Conservation (phyloP, 2,113 vertebrate genomes). For the Nibea albiflora region DNA sequence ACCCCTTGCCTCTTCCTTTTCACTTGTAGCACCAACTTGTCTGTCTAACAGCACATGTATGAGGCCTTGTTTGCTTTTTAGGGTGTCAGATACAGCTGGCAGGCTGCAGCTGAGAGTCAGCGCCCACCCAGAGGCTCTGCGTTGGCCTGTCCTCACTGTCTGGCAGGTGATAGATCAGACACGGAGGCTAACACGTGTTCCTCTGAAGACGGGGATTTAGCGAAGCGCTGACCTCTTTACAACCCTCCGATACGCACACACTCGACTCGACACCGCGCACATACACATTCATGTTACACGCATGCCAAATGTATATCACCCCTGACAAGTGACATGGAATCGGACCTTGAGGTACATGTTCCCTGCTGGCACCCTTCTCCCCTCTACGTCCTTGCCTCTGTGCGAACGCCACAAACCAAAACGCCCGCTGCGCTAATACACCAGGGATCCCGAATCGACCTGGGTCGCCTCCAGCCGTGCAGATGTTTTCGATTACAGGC, state of each 20-base stretch:
- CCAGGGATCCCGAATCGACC: constrained; percentile 48
- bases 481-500: constrained; percentile 64
- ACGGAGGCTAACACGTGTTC: constrained; percentile 75
- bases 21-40: constrained; percentile 33
- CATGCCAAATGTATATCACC: constrained; percentile 60
- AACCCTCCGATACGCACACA: constrained; percentile 45
- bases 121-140: constrained; percentile 70
- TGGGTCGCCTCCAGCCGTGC: constrained; percentile 42
- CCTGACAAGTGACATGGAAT: constrained; percentile 55
- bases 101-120: constrained; percentile 58
- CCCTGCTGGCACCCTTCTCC: constrained; percentile 7
- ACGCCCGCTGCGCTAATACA: constrained; percentile 1
- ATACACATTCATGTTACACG: constrained; percentile 49
- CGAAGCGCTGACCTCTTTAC: constrained; percentile 67
- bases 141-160: constrained; percentile 74
- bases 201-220: constrained; percentile 72
- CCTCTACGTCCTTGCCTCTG: neutral
- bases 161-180: constrained; percentile 81
- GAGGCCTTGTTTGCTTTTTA: constrained; percentile 59
- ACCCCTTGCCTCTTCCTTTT: constrained; percentile 15
- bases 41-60: constrained; percentile 20
- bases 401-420: constrained; percentile 5
- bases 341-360: constrained; percentile 41
- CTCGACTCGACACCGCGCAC: neutral
- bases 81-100: constrained; percentile 55